Conservation (phyloP, 1,140 invertebrate genomes). For the Nymphalis io region DNA sequence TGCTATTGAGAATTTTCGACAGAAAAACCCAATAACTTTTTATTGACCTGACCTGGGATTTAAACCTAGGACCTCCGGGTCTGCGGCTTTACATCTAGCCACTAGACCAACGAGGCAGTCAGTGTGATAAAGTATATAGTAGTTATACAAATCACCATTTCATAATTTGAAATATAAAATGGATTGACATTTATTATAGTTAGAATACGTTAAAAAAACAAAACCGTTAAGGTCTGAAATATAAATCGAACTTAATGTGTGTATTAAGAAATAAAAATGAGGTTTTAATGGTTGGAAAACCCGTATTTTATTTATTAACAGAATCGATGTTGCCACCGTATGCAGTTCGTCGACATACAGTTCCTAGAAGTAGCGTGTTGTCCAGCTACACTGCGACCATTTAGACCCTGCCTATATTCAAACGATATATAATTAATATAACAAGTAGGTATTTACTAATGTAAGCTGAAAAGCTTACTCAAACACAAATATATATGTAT, state of each 20-base stretch:
- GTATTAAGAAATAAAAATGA: background rate
- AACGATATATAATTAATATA: constrained; percentile 3
- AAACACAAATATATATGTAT: background rate
- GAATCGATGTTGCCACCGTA: constrained; percentile 22
- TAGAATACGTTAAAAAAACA: background rate
- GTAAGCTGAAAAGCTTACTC: no score
- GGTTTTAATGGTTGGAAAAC: constrained; percentile 31
- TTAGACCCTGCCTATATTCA: constrained; percentile 25
- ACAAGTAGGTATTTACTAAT: background rate
- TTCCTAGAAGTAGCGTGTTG: constrained; percentile 33
- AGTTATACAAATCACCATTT: no score
- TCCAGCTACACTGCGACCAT: constrained; percentile 17
- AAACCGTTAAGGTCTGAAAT: background rate
- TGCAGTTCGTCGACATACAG: constrained; percentile 36
- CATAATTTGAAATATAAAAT: no score
- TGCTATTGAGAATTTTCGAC: no score
- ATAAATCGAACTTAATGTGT: background rate
- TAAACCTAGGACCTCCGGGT: no score
- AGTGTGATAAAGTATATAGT: no score
- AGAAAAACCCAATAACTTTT: no score
- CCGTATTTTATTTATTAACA: constrained; percentile 39
- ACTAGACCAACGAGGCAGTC: no score
- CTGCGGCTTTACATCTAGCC: no score
- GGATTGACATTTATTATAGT: background rate
- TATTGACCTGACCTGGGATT: no score